Conservation (phyloP, 2,113 vertebrate species). For the Dipodomys stephensi region DNA sequence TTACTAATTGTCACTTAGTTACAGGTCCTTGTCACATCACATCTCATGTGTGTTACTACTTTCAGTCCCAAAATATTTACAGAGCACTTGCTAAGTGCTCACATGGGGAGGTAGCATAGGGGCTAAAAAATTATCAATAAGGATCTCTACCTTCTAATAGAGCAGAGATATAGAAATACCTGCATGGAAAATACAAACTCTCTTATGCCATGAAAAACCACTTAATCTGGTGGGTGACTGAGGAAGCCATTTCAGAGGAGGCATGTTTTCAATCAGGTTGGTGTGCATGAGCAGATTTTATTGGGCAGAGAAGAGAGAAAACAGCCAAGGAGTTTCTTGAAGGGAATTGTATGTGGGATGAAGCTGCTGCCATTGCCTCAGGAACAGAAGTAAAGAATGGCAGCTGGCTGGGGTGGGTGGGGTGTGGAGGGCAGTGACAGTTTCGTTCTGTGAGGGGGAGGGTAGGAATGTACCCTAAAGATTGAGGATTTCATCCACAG, state of each 20-base stretch:
- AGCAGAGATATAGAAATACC: background rate
- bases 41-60: background rate
- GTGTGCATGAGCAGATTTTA: background rate
- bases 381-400: background rate
- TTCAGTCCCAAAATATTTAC: slow-evolving; percentile 16
- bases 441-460: background rate
- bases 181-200: background rate
- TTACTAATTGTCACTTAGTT: background rate
- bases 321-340: background rate
- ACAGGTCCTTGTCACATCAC: background rate
- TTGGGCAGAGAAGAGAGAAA: background rate
- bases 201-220: background rate
- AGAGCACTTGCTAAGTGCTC: slow-evolving; percentile 1
- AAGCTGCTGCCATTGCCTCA: background rate
- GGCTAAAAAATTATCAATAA: background rate
- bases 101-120: background rate
- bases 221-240: background rate
- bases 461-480: background rate
- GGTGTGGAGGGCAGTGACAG: background rate
- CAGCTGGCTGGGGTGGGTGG: background rate
- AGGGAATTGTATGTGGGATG: background rate
- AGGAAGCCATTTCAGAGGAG: background rate
- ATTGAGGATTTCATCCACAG: background rate
- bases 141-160: background rate
- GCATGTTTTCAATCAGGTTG: slow-evolving; percentile 13